Evolutionary conservation across 2,888 invertebrate species (phyloP), one percentile per base, ranked within the genome.

Genomic region (Chrysolina oricalcia): DNA sequence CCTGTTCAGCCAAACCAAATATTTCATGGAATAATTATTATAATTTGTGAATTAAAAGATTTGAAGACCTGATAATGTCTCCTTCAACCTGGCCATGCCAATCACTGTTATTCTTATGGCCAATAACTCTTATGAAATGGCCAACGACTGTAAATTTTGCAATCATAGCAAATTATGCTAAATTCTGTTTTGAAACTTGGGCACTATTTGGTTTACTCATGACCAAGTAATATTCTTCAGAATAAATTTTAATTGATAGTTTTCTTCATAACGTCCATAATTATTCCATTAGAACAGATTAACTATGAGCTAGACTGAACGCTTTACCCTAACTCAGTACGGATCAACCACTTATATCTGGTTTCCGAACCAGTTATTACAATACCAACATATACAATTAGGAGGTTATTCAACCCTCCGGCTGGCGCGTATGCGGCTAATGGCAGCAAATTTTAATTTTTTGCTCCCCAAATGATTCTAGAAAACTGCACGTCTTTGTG

Each of bases 1-100:
- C 35, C 35, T 63, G 35, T n/a, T 62, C 62, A 53, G 53, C 53
- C 21, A 53, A 53, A 53, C 53, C 19, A 53, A 53, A 53, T 53
- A 53, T 17, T 53, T 21, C 53, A 10, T 17, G 53, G 17, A 53
- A 53, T 19, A 4, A 53, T 53, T 2, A 53, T 19, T 19, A 19
- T 17, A 17, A 53, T 53, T 10, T 53, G 13, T 53, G 9, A 53
- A 13, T 53, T 53, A 10, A 56, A 56, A 21, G 10, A 56, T 9
- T 56, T 56, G 53, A 56, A 56, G 53, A 10, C 53, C 53, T 56
- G 53, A 21, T 56, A 15, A 21, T 10, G 53, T 56, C 11, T 56
- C 53, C 3, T 56, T 56, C 10, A 19, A 56, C 21, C 11, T 10
- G 53, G 53, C 21, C 15, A 56, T 56, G 53, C 53, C 53, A 56